These are phyloP conservation scores for Paratilapia polleni DNA, from an alignment of 2,113 vertebrate genomes.

Conservation along the genomic window DNA sequence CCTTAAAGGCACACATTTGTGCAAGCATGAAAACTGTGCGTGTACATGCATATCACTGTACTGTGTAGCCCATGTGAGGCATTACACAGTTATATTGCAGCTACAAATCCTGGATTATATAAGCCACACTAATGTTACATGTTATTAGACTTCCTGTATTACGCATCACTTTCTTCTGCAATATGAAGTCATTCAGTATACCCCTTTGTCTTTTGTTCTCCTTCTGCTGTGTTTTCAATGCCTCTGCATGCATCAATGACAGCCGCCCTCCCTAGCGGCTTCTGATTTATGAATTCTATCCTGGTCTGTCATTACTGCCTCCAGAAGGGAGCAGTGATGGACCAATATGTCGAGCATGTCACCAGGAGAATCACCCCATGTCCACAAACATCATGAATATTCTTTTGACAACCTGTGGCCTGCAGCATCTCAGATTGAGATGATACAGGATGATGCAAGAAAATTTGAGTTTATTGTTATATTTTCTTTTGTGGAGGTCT, in stretches of 20 bases:
- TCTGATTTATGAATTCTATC: conserved; percentile 74
- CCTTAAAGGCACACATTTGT: conserved; percentile 11
- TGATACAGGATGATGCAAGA: conserved; percentile 20
- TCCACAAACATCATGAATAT: conserved; percentile 65
- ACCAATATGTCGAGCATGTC: conserved; percentile 64
- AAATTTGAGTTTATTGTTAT: not conserved
- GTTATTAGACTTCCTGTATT: conserved; percentile 10
- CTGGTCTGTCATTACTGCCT: conserved; percentile 62
- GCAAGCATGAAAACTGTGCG: not conserved
- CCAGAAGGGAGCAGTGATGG: conserved; percentile 66
- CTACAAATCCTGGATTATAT: not conserved
- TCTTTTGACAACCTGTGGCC: conserved; percentile 59
- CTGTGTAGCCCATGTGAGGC: not conserved
- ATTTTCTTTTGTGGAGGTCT: not conserved
- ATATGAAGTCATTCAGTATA: conserved; percentile 44
- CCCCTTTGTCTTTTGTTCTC: conserved; percentile 55
- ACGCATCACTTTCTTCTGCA: conserved; percentile 34
- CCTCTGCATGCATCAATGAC: conserved; percentile 66
- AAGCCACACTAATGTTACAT: not conserved
- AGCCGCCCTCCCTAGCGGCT: conserved; percentile 40
- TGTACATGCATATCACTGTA: not conserved
- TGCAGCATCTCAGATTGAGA: conserved; percentile 31
- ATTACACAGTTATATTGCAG: conserved; percentile 1
- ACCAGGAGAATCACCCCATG: conserved; percentile 49
- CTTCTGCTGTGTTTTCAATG: conserved; percentile 49